A percentile compares a stretch with the other conserved stretches of the same genome.
phyloP scores from a whole-genome alignment of 2,113 vertebrate genomes.

The Coregonus clupeaformis region DNA sequence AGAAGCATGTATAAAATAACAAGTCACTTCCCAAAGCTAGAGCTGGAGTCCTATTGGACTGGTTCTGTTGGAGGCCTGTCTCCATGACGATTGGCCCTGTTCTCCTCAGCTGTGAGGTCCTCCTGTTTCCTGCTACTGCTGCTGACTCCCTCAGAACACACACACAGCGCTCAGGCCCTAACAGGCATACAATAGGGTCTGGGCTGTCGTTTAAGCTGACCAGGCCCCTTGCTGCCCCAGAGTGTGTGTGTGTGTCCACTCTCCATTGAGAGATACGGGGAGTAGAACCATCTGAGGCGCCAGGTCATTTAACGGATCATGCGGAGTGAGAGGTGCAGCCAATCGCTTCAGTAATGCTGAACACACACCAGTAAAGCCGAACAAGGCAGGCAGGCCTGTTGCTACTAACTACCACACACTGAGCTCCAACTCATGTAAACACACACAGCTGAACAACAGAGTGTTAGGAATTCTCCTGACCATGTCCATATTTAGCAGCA shows the following conservation, averaged over 20 bases:
- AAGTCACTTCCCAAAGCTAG: conserved; percentile 25
- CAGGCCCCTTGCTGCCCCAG: conserved; percentile 17
- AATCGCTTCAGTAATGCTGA: conserved; percentile 44
- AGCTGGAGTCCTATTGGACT: conserved; percentile 41
- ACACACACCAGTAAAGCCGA: neutral
- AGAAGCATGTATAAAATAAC: too few relatives aligned
- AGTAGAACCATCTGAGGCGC: conserved; percentile 22
- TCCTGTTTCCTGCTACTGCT: conserved; percentile 49
- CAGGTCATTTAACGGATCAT: conserved; percentile 54
- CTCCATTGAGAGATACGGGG: conserved; percentile 46
- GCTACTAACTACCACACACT: neutral
- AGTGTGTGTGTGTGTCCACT: conserved; percentile 21
- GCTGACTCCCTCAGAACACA: conserved; percentile 45
- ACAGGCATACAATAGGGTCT: conserved; percentile 71
- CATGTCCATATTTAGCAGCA: too few relatives aligned
- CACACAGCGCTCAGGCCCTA: conserved; percentile 27
- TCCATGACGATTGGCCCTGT: conserved; percentile 51
- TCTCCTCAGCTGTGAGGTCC: conserved; percentile 47
- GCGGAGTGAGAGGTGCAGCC: conserved; percentile 44
- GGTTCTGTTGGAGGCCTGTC: conserved; percentile 54
- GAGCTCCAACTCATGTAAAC: conserved; percentile 23
- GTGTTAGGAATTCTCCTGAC: neutral
- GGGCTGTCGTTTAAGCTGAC: conserved; percentile 40
- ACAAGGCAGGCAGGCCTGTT: too few relatives aligned
- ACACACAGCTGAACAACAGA: neutral